Percentiles rank a stretch among this genome's conserved stretches.
Conservation (phyloP, 2,888 invertebrate species). For the Epinotia nisella region DNA sequence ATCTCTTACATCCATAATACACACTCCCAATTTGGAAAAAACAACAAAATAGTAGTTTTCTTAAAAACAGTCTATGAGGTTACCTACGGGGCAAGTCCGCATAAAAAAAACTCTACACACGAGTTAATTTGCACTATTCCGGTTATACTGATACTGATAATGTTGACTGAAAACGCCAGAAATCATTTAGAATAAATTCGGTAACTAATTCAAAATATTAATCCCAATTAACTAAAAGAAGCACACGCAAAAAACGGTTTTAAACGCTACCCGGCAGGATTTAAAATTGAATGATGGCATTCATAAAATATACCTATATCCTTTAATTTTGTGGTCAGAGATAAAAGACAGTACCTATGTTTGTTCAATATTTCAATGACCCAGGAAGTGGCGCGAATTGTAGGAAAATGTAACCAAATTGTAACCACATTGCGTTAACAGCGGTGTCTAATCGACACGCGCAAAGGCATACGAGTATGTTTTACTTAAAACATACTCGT, state of each 20-base stretch:
- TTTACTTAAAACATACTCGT: too few species aligned
- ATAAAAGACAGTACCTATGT: slow-evolving; percentile 4
- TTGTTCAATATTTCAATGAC: neutral
- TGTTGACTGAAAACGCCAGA: neutral
- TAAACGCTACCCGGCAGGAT: neutral
- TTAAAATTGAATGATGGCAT: neutral
- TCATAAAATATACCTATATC: slow-evolving; percentile 12
- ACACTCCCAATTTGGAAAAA: too few species aligned
- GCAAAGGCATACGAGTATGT: too few species aligned
- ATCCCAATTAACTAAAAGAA: neutral
- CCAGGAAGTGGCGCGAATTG: slow-evolving; percentile 3
- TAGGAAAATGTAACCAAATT: slow-evolving; percentile 10
- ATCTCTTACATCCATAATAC: too few species aligned
- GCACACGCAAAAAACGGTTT: neutral
- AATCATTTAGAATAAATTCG: neutral
- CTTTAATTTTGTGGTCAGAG: neutral
- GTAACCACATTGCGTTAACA: neutral
- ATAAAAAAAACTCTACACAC: too few species aligned
- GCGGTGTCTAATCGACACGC: neutral
- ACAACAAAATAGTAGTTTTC: too few species aligned
- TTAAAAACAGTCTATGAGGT: too few species aligned
- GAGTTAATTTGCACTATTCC: neutral
- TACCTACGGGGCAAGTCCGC: too few species aligned
- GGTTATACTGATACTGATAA: neutral
- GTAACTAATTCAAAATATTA: neutral